These are phyloP conservation scores for Sebastes aleutianus DNA, from an alignment of 2,797 vertebrate genomes.

Conservation along the genomic window DNA sequence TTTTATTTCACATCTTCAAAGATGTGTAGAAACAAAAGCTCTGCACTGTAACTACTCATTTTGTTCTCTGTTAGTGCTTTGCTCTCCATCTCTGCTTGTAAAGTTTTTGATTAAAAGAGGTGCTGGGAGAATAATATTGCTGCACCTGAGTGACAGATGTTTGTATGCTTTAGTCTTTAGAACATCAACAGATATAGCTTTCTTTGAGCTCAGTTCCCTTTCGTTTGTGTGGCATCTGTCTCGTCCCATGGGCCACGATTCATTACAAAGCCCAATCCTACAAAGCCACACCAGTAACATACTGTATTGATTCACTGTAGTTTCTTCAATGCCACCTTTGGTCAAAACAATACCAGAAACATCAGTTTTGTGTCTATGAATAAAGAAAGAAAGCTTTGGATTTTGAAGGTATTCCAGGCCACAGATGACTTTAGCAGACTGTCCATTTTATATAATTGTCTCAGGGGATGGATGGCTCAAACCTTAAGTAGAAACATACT, in stretches of 20 bases:
- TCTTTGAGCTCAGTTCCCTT: conserved; percentile 11
- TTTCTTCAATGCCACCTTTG: conserved; percentile 18
- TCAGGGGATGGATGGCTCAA: conserved; percentile 4
- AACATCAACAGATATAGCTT: conserved; percentile 28
- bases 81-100: conserved; percentile 4
- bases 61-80: conserved; percentile 16
- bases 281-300: conserved; percentile 19
- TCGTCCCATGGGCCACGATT: conserved; percentile 23
- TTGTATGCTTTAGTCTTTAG: conserved; percentile 32
- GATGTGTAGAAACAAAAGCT: conserved; percentile 18
- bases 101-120: conserved; percentile 35
- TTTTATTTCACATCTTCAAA: conserved; percentile 37
- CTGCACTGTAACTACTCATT: conserved; percentile 4
- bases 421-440: conserved; percentile 39
- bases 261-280: conserved; percentile 19
- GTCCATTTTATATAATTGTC: conserved; percentile 39
- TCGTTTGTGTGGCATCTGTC: conserved; percentile 25
- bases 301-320: conserved; percentile 9
- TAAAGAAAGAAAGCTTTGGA: background rate
- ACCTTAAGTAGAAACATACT: conserved; percentile 20
- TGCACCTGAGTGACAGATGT: conserved; percentile 32
- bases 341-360: conserved; percentile 2
- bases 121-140: conserved; percentile 20
- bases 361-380: background rate
- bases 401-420: conserved; percentile 30